phyloP scores from a whole-genome alignment of 2,113 vertebrate species.

The Phocoena sinus region DNA sequence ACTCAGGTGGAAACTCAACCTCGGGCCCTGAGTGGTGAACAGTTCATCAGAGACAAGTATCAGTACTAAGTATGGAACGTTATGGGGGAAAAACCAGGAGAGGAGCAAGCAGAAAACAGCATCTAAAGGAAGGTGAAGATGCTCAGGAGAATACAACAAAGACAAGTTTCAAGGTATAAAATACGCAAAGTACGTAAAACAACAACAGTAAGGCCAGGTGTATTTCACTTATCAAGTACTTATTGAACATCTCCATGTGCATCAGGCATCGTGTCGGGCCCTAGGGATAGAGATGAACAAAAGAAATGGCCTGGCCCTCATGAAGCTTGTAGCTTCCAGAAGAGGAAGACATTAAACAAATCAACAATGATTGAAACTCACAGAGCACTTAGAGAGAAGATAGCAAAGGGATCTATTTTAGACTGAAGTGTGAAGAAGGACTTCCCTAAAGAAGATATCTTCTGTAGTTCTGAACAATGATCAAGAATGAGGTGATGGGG shows the following conservation, averaged over 20 bases:
- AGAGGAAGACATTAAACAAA: not conserved
- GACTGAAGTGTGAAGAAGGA: not conserved
- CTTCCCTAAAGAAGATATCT: not conserved
- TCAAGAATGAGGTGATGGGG: not conserved
- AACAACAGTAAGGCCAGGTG: not conserved
- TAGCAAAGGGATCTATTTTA: not conserved
- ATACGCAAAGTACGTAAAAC: not conserved
- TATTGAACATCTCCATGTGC: not conserved
- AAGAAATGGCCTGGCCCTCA: not conserved
- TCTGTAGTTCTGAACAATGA: not conserved
- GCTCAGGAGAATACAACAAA: not conserved
- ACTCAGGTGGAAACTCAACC: not conserved
- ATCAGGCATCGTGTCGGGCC: not conserved
- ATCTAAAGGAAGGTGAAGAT: not conserved
- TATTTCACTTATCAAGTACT: not conserved
- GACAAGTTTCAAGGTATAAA: not conserved
- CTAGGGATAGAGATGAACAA: not conserved
- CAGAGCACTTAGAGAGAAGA: not conserved
- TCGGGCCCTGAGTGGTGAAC: not conserved
- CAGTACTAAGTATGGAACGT: not conserved
- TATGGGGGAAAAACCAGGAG: not conserved
- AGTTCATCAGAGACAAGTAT: not conserved
- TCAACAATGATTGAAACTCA: not conserved
- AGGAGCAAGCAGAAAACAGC: not conserved
- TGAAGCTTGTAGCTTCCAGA: not conserved